Evolutionary conservation across 1,140 invertebrate species (phyloP), one percentile per base, ranked within the genome.

Genomic region (Oppia nitens): DNA sequence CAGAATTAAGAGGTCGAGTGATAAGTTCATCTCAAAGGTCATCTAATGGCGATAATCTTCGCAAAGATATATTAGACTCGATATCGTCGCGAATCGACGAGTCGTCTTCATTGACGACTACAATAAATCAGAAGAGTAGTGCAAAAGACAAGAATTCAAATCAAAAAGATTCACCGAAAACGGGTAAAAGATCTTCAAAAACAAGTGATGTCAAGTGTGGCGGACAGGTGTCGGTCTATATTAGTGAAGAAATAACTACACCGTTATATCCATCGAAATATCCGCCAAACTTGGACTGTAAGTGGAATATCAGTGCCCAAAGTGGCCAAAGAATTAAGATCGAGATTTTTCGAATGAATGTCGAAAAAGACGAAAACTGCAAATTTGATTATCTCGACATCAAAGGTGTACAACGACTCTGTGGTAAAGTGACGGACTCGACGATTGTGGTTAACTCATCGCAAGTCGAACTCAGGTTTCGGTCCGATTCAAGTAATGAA

Each of bases 331-430:
- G 26, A 1, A 47, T 66, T 9, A 27, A 51, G 23, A 47, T 66
- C 20, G 50, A 55, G 23, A 61, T 66, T 2, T 51, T 61, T 20
- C 50, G 53, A 3, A 21, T 66, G 17, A 28, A 60, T 14, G 51
- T 64, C 20, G 65, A 66, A 55, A 49, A 60, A 2, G 62, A 63
- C 49, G 51, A 54, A 1, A 53, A 55, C 24, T 66, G 65, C 60
- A 55, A 54, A 47, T 64, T 58, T 28, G 65, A 61, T 57, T 59
- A 58, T 51, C 40, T 63, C 9, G 55, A 63, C 9, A 50, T 61
- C 23, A 47, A 45, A 32, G 60, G 56, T 51, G 28, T 45, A 17
- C 59, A 51, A 51, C 53, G 48, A 48, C 53, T 62, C 1, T 66
- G 65, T 26, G 65, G 65, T 3, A 53, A 53, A 21, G 53, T 63